phyloP scores from a whole-genome alignment of 2,797 vertebrate genomes.

The Gymnoscopelus microlampas region DNA sequence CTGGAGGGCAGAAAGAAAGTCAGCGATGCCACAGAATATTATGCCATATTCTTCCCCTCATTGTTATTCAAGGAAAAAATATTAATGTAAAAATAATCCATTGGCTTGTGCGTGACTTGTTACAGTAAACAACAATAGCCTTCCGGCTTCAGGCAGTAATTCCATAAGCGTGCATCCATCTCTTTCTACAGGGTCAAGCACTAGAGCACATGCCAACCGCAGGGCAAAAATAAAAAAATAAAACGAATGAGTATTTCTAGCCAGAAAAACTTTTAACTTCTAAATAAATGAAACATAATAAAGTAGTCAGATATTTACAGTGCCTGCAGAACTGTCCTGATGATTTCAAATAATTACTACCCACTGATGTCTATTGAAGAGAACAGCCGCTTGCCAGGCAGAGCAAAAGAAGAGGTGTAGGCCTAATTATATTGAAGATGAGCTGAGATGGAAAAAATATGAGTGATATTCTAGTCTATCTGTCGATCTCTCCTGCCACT shows the following conservation, averaged over 20 bases:
- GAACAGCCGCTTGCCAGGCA: conserved; percentile 35
- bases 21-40: not conserved
- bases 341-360: conserved; percentile 59
- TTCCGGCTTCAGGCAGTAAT: conserved; percentile 32
- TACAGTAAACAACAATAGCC: conserved; percentile 54
- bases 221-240: conserved; percentile 17
- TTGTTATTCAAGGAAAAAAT: not conserved
- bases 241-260: conserved; percentile 37
- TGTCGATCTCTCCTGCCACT: not conserved
- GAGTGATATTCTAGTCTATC: not conserved
- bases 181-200: conserved; percentile 47
- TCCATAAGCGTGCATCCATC: conserved; percentile 41
- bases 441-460: too few relatives aligned
- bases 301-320: conserved; percentile 41
- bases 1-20: not conserved
- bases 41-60: too few relatives aligned
- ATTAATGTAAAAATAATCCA: conserved; percentile 4
- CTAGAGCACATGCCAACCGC: conserved; percentile 32
- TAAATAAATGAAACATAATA: conserved; percentile 43
- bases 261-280: conserved; percentile 38
- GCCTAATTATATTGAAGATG: too few relatives aligned
- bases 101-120: conserved; percentile 39
- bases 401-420: not conserved
- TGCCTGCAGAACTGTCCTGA: conserved; percentile 46
- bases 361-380: conserved; percentile 37